Evolutionary conservation across 2,888 invertebrate species (phyloP).

Genomic region (Netelia melanura): DNA sequence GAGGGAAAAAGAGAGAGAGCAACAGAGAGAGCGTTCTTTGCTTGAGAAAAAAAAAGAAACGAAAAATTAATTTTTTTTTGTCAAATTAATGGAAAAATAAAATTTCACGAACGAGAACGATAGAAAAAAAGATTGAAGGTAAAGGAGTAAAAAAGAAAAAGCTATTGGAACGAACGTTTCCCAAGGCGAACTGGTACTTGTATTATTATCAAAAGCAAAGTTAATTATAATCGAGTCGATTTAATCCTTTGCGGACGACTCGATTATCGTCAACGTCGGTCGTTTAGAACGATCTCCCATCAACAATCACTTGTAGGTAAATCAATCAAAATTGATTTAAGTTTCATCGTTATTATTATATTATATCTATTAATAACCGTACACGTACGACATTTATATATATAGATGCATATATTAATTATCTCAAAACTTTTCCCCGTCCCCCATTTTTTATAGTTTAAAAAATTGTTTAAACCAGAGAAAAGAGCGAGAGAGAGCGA

Average conservation of each 20-base stretch:
- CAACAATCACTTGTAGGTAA: constrained; percentile 69
- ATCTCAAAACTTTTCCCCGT: constrained; percentile 52
- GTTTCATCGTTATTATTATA: constrained; percentile 69
- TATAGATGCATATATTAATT: constrained; percentile 49
- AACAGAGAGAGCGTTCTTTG: constrained; percentile 29
- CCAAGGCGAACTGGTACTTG: constrained; percentile 59
- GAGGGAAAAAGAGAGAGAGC: too few species aligned
- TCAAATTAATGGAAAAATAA: constrained; percentile 23
- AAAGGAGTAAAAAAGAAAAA: constrained; percentile 19
- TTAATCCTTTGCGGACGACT: constrained; percentile 6
- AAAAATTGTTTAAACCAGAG: constrained; percentile 35
- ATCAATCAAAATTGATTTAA: constrained; percentile 82
- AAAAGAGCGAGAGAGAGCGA: constrained; percentile 14
- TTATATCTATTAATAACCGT: constrained; percentile 42
- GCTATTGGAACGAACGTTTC: constrained; percentile 18
- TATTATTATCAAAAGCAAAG: constrained; percentile 57
- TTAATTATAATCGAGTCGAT: constrained; percentile 32
- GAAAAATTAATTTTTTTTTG: constrained; percentile 20
- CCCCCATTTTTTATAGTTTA: constrained; percentile 51
- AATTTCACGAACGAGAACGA: constrained; percentile 38
- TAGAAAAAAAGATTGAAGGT: background rate
- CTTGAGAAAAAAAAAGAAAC: constrained; percentile 1
- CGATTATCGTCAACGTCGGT: constrained; percentile 32
- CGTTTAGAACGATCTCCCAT: constrained; percentile 62
- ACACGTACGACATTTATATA: constrained; percentile 34